These are phyloP conservation scores for Yasuhikotakia modesta DNA, from an alignment of 2,797 vertebrate genomes.

Conservation along the genomic window DNA sequence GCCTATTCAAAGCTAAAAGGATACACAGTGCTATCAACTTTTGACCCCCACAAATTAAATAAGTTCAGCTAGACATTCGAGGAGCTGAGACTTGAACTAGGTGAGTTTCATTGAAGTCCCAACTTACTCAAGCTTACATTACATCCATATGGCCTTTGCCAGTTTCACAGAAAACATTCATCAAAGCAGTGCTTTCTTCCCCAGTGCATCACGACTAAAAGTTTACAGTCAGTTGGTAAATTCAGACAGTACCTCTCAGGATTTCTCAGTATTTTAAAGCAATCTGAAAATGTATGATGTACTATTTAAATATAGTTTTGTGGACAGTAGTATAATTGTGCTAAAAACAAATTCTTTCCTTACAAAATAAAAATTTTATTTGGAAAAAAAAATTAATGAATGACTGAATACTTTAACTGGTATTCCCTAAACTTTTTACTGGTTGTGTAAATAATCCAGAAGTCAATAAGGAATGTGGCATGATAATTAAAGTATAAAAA, in stretches of 20 bases:
- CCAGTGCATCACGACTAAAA: background rate
- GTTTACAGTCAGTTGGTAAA: conserved; percentile 38
- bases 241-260: background rate
- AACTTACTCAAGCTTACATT: conserved; percentile 42
- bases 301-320: too few species aligned
- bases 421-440: too few species aligned
- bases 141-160: conserved; percentile 61
- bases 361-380: too few species aligned
- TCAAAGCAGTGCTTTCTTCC: conserved; percentile 3
- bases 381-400: too few species aligned
- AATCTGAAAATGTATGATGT: too few species aligned
- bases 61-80: conserved; percentile 58
- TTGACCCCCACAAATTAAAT: conserved; percentile 68
- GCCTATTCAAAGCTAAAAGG: conserved; percentile 58
- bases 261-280: too few species aligned
- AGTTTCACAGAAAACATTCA: conserved; percentile 37
- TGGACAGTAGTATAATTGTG: too few species aligned
- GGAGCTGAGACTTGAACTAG: conserved; percentile 59
- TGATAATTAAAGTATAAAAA: conserved; percentile 63
- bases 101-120: conserved; percentile 53
- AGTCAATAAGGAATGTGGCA: conserved; percentile 54
- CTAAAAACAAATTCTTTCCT: too few species aligned
- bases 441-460: conserved; percentile 61
- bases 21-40: conserved; percentile 64
- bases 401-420: too few species aligned